Conservation (phyloP, 2,113 vertebrate genomes). For the Notiomystis cincta region DNA sequence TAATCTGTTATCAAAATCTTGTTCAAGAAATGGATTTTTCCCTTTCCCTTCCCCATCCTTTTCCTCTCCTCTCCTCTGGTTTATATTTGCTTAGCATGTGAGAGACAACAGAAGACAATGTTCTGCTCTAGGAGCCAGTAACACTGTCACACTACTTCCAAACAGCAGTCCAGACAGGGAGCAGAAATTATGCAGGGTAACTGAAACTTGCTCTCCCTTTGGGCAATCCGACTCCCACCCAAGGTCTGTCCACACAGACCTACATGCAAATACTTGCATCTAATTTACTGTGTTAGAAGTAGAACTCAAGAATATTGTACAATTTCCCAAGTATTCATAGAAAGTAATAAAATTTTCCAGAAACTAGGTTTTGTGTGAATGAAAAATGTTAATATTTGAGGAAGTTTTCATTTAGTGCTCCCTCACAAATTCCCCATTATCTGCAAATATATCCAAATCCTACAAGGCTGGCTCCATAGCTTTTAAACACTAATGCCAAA, state of each 20-base stretch:
- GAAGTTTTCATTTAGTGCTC: neutral
- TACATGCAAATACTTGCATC: neutral
- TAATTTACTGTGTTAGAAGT: neutral
- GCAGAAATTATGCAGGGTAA: neutral
- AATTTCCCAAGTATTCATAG: neutral
- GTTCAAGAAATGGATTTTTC: neutral
- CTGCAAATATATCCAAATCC: neutral
- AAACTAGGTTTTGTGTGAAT: neutral
- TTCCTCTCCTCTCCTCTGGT: neutral
- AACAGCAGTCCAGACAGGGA: neutral
- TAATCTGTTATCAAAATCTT: neutral
- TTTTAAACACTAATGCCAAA: neutral
- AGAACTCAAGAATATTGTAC: neutral
- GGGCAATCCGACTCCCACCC: neutral
- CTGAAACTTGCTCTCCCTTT: neutral
- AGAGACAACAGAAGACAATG: neutral
- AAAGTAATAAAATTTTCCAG: neutral
- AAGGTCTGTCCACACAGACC: neutral
- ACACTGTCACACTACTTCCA: neutral
- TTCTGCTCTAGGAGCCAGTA: neutral
- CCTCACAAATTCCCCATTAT: neutral
- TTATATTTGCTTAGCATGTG: neutral
- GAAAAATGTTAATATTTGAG: neutral
- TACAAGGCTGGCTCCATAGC: neutral
- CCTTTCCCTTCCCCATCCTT: neutral